A percentile compares a stretch with the other conserved stretches of the same genome.
Conservation (phyloP, 2,888 invertebrate species). For the Drosophila dives region DNA sequence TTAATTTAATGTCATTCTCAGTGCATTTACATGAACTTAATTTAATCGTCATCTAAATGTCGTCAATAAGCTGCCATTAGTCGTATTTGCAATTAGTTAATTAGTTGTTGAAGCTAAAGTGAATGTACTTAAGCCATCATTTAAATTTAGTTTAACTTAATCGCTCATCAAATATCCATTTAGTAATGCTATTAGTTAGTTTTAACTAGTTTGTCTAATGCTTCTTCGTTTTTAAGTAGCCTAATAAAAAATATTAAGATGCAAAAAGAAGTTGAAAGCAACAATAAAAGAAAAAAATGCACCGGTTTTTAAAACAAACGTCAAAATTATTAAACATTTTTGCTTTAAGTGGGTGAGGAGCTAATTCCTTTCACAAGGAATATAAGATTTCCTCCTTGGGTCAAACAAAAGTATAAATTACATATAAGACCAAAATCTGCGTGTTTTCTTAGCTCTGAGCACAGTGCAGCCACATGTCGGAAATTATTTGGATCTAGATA, state of each 20-base stretch:
- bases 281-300: slow-evolving; percentile 11
- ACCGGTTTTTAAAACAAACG: background rate
- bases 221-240: slow-evolving; percentile 2
- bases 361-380: background rate
- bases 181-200: background rate
- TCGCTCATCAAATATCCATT: background rate
- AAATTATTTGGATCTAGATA: background rate
- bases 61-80: slow-evolving; percentile 68
- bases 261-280: slow-evolving; percentile 3
- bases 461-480: background rate
- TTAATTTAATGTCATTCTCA: slow-evolving; percentile 55
- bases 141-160: background rate
- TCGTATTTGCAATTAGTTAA: slow-evolving; percentile 47
- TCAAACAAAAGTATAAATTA: background rate
- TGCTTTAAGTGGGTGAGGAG: background rate
- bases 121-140: slow-evolving; percentile 66
- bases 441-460: background rate
- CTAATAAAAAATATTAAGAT: background rate
- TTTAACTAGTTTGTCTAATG: background rate
- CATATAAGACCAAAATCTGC: background rate
- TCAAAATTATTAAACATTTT: too few relatives aligned
- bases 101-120: slow-evolving; percentile 46
- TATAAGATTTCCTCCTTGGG: background rate
- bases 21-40: slow-evolving; percentile 53
- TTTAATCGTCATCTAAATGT: slow-evolving; percentile 44